Conservation (phyloP, 1,140 invertebrate genomes). For the Ladona fulva region DNA sequence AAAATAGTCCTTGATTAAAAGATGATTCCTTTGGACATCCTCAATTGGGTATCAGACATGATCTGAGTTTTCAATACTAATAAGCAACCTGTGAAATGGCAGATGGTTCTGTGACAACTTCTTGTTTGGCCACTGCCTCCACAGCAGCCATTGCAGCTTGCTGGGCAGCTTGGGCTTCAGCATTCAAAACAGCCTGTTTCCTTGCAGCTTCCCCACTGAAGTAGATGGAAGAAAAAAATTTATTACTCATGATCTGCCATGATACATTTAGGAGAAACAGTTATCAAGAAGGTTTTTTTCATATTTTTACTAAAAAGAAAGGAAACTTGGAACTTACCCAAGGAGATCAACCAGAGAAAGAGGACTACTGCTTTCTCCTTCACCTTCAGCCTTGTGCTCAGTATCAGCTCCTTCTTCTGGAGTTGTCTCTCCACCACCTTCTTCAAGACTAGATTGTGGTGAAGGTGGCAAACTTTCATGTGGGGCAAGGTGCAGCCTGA, state of each 20-base stretch:
- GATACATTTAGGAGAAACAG: not conserved
- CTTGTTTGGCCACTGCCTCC: conserved; percentile 67
- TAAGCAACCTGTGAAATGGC: conserved; percentile 48
- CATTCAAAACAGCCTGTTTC: conserved; percentile 64
- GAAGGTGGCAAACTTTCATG: conserved; percentile 23
- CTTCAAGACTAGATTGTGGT: conserved; percentile 41
- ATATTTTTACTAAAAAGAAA: not conserved
- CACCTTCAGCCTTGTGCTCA: conserved; percentile 24
- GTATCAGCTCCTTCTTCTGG: conserved; percentile 40
- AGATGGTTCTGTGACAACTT: conserved; percentile 51
- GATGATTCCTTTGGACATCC: not conserved
- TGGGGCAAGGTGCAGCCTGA: conserved; percentile 20
- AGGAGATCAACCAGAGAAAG: conserved; percentile 61
- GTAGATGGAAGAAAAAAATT: conserved; percentile 23
- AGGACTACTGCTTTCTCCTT: conserved; percentile 40
- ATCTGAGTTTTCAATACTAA: not conserved
- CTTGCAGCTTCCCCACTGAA: conserved; percentile 70
- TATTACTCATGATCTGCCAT: not conserved
- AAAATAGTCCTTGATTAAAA: too few relatives aligned
- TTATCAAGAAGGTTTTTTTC: not conserved
- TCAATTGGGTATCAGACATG: too few relatives aligned
- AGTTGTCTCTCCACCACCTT: conserved; percentile 47
- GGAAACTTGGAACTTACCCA: conserved; percentile 42
- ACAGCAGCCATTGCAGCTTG: conserved; percentile 80
- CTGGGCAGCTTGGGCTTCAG: conserved; percentile 72